Evolutionary conservation across 2,113 vertebrate genomes (phyloP), one percentile per base, ranked within the genome.

Genomic region (Hemichromis elongatus): DNA sequence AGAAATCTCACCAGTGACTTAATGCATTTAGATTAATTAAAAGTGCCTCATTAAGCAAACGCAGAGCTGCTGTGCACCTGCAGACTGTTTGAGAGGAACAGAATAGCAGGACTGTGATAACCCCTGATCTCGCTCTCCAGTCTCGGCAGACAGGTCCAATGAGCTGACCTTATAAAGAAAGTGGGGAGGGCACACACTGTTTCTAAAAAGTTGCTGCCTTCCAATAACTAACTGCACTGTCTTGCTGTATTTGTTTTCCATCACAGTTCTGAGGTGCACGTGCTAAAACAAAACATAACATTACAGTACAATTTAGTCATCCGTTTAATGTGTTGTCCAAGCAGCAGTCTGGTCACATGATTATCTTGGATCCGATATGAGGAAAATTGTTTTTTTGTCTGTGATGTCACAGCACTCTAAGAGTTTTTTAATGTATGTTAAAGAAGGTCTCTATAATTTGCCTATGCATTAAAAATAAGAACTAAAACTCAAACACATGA

Each of bases 21-120:
- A 89, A 90, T 79, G 53, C 86, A 59, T 75, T 57, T 85, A 70
- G 86, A 89, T 93, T 95, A 95, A 96, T 95, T 94, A 95, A 94
- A 94, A 88, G 81, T 85, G 55, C 80, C 95, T 94, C 92, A 95
- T 96, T 95, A 94, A 95, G 90, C 85, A 80, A 21, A 61, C 56
- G 77, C 88, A 55, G 79, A 88, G 87, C 83, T 81, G 75, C 18
- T 56, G 78, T 77, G 81, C 57, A 47, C n/a, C 82, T 79, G 40
- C 80, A 80, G 79, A 91, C 54, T 79, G 84, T 55, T 78, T 81
- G 40, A 73, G 82, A 92, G 54, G 81, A 88, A 86, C 83, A 89
- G 82, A 78, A 82, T 40, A 87, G 53, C 57, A 89, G 70, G 78
- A 87, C 53, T 54, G 19, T 33, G 94, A 95, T 95, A 94, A 94